Percentiles rank a stretch among this genome's conserved stretches.
Conservation (phyloP, 2,113 vertebrate genomes). For the Calonectris borealis region DNA sequence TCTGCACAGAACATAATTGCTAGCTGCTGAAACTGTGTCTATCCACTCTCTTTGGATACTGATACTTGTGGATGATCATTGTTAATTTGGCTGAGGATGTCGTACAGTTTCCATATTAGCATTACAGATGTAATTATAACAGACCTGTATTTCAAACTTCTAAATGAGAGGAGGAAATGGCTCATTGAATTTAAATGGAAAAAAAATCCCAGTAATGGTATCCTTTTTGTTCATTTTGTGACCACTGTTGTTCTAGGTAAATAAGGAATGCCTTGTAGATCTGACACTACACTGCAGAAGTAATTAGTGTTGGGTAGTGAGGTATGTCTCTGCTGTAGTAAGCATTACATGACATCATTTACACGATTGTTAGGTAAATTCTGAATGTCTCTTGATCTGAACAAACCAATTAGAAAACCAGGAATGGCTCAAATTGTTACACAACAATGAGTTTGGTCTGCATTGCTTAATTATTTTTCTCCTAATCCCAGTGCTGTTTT, state of each 20-base stretch:
- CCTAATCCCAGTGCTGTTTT: background rate
- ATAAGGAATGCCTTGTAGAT: background rate
- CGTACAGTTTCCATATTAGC: background rate
- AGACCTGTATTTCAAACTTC: background rate
- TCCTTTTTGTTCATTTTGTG: background rate
- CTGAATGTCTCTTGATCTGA: background rate
- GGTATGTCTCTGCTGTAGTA: background rate
- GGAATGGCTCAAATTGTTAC: background rate
- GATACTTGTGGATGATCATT: background rate
- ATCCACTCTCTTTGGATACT: background rate
- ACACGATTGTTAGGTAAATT: background rate
- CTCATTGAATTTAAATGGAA: background rate
- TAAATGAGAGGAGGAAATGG: background rate
- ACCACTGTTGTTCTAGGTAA: background rate
- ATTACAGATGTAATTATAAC: background rate
- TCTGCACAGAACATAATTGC: background rate
- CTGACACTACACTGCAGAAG: background rate
- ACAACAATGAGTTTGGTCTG: background rate
- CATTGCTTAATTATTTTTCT: background rate
- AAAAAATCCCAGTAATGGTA: background rate
- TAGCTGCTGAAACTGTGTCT: background rate
- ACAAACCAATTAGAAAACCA: background rate
- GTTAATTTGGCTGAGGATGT: background rate
- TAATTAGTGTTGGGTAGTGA: background rate
- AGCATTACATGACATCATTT: background rate